phyloP scores from a whole-genome alignment of 2,797 vertebrate genomes.

The Melanotaenia pygmaea region DNA sequence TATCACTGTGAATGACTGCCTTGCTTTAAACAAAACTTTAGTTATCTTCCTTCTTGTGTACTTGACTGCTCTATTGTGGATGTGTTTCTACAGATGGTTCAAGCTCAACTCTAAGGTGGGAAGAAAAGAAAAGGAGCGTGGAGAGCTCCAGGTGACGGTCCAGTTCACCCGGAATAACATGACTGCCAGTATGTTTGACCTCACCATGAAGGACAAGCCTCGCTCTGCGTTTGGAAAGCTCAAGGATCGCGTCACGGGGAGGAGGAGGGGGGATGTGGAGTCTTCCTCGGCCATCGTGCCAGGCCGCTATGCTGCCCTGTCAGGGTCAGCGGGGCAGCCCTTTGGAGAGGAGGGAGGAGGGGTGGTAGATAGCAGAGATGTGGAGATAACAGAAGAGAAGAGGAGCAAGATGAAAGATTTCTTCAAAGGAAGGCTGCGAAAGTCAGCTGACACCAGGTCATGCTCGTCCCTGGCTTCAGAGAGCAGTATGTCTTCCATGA shows the following conservation, averaged over 20 bases:
- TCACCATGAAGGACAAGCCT: constrained; percentile 93
- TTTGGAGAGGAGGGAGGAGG: constrained; percentile 69
- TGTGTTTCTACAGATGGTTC: constrained; percentile 87
- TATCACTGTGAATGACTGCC: not conserved
- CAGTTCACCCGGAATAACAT: constrained; percentile 95
- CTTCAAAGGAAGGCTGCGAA: constrained; percentile 89
- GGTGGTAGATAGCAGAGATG: constrained; percentile 67
- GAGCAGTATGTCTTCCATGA: constrained; percentile 89
- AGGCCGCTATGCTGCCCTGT: constrained; percentile 87
- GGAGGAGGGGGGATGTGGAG: constrained; percentile 90
- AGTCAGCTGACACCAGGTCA: constrained; percentile 90
- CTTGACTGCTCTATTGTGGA: constrained; percentile 13
- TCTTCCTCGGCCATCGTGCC: constrained; percentile 96
- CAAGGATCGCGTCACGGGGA: constrained; percentile 94
- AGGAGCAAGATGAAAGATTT: constrained; percentile 92
- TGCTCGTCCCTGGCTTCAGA: constrained; percentile 93
- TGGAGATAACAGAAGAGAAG: constrained; percentile 79
- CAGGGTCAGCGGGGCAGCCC: constrained; percentile 73
- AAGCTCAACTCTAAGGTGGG: constrained; percentile 92
- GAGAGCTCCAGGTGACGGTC: constrained; percentile 90
- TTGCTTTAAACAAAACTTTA: too few relatives aligned
- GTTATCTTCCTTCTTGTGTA: not conserved
- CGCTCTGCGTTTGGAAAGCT: constrained; percentile 94
- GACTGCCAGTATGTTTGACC: constrained; percentile 98
- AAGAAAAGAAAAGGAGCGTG: constrained; percentile 94